A percentile compares a stretch with the other conserved stretches of the same genome.
Conservation (phyloP, 2,888 invertebrate genomes). For the Spodoptera picta region DNA sequence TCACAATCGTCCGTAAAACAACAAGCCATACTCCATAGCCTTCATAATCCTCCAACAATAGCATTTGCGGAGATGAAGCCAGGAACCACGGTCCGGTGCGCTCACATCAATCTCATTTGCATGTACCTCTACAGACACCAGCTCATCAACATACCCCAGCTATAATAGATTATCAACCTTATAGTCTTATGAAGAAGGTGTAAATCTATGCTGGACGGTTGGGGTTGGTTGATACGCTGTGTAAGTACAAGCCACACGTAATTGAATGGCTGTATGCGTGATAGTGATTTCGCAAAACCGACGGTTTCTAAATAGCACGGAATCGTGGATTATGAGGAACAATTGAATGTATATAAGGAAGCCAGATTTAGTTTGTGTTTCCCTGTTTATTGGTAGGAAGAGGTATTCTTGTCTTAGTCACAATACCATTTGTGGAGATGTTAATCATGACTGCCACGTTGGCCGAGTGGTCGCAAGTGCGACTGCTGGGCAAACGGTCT, state of each 20-base stretch:
- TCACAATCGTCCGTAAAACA: constrained; percentile 16
- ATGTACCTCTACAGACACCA: constrained; percentile 5
- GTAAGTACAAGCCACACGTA: constrained; percentile 3
- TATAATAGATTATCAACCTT: too few species aligned
- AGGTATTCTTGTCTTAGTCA: too few species aligned
- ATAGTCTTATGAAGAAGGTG: too few species aligned
- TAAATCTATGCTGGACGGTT: too few species aligned
- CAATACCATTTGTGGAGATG: too few species aligned
- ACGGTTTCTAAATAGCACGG: constrained; percentile 8
- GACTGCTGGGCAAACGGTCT: too few species aligned
- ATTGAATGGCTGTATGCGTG: constrained; percentile 31
- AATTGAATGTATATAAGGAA: too few species aligned
- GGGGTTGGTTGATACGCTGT: constrained; percentile 3
- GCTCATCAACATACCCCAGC: too few species aligned
- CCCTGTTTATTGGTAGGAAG: background rate
- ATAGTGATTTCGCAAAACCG: constrained; percentile 26
- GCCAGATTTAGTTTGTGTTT: background rate
- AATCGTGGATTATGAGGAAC: constrained; percentile 22
- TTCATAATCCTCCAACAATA: constrained; percentile 58
- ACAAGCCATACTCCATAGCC: constrained; percentile 38
- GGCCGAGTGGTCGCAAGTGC: too few species aligned
- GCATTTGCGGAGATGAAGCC: constrained; percentile 58
- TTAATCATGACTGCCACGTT: too few species aligned
- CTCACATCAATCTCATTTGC: constrained; percentile 56
- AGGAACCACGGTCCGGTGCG: constrained; percentile 64